Evolutionary conservation across 2,888 invertebrate genomes (phyloP).

Genomic region (Dione juno): DNA sequence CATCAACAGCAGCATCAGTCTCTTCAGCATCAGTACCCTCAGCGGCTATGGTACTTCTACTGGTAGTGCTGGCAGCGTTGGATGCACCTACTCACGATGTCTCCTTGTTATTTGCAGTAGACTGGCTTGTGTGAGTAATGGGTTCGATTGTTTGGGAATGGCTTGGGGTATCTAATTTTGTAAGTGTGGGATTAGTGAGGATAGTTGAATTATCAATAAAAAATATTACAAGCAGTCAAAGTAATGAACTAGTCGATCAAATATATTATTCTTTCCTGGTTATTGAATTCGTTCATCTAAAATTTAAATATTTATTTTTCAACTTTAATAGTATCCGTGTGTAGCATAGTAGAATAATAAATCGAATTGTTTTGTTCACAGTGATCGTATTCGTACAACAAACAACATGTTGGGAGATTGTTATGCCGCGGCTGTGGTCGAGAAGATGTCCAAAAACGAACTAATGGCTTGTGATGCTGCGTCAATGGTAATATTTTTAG

Average conservation of each 20-base stretch:
- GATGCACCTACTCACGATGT: conserved; percentile 92
- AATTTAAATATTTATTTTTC: no score
- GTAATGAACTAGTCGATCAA: no score
- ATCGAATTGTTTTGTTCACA: conserved; percentile 62
- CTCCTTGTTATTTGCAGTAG: conserved; percentile 91
- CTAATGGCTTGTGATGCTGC: conserved; percentile 89
- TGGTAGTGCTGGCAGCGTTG: conserved; percentile 92
- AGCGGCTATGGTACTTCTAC: conserved; percentile 90
- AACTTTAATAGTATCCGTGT: no score
- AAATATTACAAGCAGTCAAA: no score
- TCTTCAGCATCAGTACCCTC: conserved; percentile 95
- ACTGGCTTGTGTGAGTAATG: conserved; percentile 91
- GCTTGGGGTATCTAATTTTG: no score
- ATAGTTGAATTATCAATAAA: no score
- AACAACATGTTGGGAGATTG: conserved; percentile 95
- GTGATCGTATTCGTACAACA: conserved; percentile 93
- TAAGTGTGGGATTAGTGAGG: no score
- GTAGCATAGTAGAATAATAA: no score
- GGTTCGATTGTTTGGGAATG: not conserved
- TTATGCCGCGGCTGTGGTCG: conserved; percentile 93
- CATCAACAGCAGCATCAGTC: conserved; percentile 93
- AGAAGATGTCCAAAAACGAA: conserved; percentile 91
- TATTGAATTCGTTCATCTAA: no score
- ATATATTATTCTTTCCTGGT: no score
- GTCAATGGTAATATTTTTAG: conserved; percentile 61